Base-by-base conservation (phyloP, 37 sponge, comb jelly and placozoan genomes). In the Ianthella basta region DNA sequence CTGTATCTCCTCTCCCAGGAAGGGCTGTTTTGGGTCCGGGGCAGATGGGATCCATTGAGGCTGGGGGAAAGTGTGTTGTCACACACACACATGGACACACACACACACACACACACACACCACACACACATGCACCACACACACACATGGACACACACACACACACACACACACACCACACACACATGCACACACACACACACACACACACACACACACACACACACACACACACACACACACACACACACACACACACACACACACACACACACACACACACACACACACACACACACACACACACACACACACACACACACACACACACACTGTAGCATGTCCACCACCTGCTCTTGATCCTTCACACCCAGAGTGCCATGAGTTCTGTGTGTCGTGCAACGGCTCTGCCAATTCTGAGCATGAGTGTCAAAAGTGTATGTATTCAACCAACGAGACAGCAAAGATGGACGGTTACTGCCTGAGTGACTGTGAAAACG, bases 221-320 rank as follows among this genome's bases (percentile, higher is more conserved):
- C n/a, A n/a, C n/a, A n/a, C n/a, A n/a, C n/a, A n/a, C n/a, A n/a
- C n/a, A n/a, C n/a, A n/a, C n/a, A n/a, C n/a, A n/a, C n/a, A n/a
- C n/a, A n/a, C n/a, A n/a, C n/a, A n/a, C n/a, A n/a, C n/a, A n/a
- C n/a, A n/a, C n/a, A n/a, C 18, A 19, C 18, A 56, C 14, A 12
- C 66, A 64, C 66, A 64, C 66, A 64, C 66, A 64, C 66, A 64
- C 66, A 64, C 66, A 64, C 66, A 64, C 66, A 64, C 66, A 64
- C 66, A 64, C 66, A 64, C 66, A 64, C 14, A 64, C 66, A 64
- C 66, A 21, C 14, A 64, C 66, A 64, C 66, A 64, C 66, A 64
- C 66, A 64, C 66, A 64, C 66, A 64, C 66, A 18, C n/a, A n/a
- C n/a, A n/a, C n/a, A n/a, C n/a, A n/a, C n/a, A n/a, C n/a, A n/a